A percentile compares a stretch with the other conserved stretches of the same genome.
phyloP scores from a whole-genome alignment of 2,888 invertebrate species.

The Matsumyia berberina region DNA sequence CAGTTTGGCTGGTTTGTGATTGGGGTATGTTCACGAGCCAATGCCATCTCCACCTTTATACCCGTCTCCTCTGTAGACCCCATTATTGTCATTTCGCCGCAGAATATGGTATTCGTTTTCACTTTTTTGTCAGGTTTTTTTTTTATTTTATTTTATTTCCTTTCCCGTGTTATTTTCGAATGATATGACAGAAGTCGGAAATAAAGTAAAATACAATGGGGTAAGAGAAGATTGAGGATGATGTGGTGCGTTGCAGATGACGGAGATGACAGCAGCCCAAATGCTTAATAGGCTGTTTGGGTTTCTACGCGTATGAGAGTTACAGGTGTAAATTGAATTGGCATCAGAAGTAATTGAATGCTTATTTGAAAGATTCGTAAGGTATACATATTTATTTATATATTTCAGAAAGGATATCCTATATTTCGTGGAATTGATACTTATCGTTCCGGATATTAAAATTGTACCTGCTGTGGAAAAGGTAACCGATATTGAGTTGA shows the following conservation, averaged over 20 bases:
- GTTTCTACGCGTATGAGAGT: constrained; percentile 37
- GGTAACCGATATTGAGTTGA: not conserved
- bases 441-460: constrained; percentile 67
- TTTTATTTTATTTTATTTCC: constrained; percentile 71
- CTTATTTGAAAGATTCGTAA: constrained; percentile 45
- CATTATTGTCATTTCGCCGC: constrained; percentile 51
- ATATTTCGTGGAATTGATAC: constrained; percentile 45
- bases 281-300: constrained; percentile 27
- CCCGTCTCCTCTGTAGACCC: not conserved
- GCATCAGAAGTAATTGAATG: constrained; percentile 52
- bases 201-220: constrained; percentile 52
- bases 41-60: constrained; percentile 20
- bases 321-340: constrained; percentile 68
- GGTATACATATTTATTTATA: not conserved
- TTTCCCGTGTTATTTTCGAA: constrained; percentile 59
- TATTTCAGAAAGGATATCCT: constrained; percentile 36
- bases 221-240: constrained; percentile 34
- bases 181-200: constrained; percentile 72
- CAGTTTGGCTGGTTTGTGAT: constrained; percentile 51
- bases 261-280: constrained; percentile 24
- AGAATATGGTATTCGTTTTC: constrained; percentile 47
- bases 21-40: constrained; percentile 45
- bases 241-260: constrained; percentile 35
- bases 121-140: constrained; percentile 50
- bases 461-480: constrained; percentile 12